Percentiles rank a stretch among this genome's conserved stretches.
These are phyloP conservation scores for Chrysolina haemoptera DNA, from an alignment of 2,888 invertebrate genomes.

Conservation along the genomic window DNA sequence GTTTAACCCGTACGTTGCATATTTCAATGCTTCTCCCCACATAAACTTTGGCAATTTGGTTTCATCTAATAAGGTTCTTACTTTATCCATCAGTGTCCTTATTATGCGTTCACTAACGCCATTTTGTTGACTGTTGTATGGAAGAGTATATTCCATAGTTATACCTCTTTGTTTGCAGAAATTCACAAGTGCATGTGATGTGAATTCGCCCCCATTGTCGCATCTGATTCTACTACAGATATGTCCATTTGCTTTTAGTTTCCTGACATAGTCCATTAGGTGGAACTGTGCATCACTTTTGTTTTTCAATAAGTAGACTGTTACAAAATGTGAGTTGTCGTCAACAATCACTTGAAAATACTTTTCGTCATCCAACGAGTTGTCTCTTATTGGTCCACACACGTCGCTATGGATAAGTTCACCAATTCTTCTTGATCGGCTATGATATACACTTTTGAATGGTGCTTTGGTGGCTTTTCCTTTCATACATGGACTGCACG, in stretches of 20 bases:
- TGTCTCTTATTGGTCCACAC: no score
- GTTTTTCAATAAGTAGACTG: neutral
- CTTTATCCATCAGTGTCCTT: neutral
- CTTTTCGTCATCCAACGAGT: no score
- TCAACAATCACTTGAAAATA: no score
- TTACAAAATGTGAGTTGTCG: no score
- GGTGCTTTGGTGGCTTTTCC: neutral
- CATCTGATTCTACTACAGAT: neutral
- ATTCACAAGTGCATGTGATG: neutral
- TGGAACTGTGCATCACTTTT: neutral
- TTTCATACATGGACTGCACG: neutral
- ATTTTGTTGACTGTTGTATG: no score
- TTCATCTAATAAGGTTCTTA: neutral
- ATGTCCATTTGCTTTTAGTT: neutral
- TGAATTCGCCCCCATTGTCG: neutral
- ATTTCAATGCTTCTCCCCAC: neutral
- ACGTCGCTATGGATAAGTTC: neutral
- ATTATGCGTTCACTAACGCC: no score
- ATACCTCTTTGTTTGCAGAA: slow-evolving; percentile 1
- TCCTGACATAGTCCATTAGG: neutral
- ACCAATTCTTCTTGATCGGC: neutral
- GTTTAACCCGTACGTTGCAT: no score
- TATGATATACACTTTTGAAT: neutral
- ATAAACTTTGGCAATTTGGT: neutral
- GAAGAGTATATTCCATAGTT: neutral